Conservation (phyloP, 2,888 invertebrate genomes). For the Drosophila paranaensis region DNA sequence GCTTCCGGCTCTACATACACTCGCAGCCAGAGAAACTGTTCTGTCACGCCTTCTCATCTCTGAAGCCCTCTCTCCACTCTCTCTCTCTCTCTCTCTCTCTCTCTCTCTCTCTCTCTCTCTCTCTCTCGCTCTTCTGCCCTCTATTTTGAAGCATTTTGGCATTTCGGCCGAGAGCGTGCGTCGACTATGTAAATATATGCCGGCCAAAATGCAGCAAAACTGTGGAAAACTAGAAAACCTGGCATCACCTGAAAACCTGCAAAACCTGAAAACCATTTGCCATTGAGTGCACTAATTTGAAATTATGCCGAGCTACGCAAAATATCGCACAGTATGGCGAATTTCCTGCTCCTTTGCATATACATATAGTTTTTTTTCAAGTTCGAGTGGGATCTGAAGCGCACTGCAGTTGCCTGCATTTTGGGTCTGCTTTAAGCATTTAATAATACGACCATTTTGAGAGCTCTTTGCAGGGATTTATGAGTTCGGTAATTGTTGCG, state of each 20-base stretch:
- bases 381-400: conserved; percentile 17
- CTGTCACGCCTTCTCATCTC: conserved; percentile 9
- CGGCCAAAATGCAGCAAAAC: conserved; percentile 38
- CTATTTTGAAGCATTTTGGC: conserved; percentile 51
- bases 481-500: conserved; percentile 26
- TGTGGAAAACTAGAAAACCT: conserved; percentile 54
- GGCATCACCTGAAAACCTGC: conserved; percentile 35
- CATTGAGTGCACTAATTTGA: conserved; percentile 78
- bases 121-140: neutral
- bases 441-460: conserved; percentile 36
- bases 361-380: conserved; percentile 3
- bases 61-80: neutral
- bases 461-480: conserved; percentile 23
- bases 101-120: neutral
- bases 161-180: conserved; percentile 38
- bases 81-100: neutral
- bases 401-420: neutral
- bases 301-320: conserved; percentile 67
- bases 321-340: conserved; percentile 48
- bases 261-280: conserved; percentile 61
- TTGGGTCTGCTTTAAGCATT: conserved; percentile 41
- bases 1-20: conserved; percentile 26
- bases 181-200: conserved; percentile 51
- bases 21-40: conserved; percentile 24
- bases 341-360: neutral